Conservation (phyloP, 2,797 vertebrate genomes). For the Helostoma temminkii region DNA sequence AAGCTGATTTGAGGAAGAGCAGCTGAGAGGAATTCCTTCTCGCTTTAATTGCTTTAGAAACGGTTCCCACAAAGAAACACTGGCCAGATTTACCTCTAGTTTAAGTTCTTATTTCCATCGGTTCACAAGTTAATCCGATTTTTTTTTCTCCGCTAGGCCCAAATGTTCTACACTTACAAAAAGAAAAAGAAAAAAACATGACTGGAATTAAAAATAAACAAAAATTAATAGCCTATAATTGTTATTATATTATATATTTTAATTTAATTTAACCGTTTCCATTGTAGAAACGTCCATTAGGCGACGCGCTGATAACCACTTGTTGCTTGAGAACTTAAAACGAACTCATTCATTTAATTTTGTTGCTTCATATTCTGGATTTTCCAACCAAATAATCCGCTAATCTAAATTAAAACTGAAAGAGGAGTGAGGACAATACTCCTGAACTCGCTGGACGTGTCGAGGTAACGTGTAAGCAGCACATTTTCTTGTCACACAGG, state of each 20-base stretch:
- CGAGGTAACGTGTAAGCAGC: background rate
- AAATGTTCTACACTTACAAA: slow-evolving; percentile 42
- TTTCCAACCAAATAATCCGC: background rate
- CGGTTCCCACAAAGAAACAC: slow-evolving; percentile 93
- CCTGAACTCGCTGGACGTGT: slow-evolving; percentile 3
- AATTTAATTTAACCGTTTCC: background rate
- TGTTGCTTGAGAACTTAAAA: slow-evolving; percentile 52
- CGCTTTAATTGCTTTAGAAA: slow-evolving; percentile 97
- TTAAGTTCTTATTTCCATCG: slow-evolving; percentile 95
- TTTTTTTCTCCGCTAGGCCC: slow-evolving; percentile 84
- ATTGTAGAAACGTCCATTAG: background rate
- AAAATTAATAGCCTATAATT: background rate
- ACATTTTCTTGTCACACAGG: slow-evolving; percentile 16
- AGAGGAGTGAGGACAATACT: background rate
- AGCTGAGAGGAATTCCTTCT: slow-evolving; percentile 93
- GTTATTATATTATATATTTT: background rate
- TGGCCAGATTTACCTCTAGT: slow-evolving; percentile 93
- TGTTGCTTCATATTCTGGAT: background rate
- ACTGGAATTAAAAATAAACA: slow-evolving; percentile 13
- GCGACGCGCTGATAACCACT: slow-evolving; percentile 27
- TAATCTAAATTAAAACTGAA: background rate
- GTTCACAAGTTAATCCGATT: slow-evolving; percentile 97
- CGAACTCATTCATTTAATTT: background rate
- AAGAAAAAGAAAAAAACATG: slow-evolving; percentile 51
- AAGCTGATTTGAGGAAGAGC: slow-evolving; percentile 92